Base-by-base conservation (phyloP, 2,797 vertebrate species). In the Lycodopsis pacificus region DNA sequence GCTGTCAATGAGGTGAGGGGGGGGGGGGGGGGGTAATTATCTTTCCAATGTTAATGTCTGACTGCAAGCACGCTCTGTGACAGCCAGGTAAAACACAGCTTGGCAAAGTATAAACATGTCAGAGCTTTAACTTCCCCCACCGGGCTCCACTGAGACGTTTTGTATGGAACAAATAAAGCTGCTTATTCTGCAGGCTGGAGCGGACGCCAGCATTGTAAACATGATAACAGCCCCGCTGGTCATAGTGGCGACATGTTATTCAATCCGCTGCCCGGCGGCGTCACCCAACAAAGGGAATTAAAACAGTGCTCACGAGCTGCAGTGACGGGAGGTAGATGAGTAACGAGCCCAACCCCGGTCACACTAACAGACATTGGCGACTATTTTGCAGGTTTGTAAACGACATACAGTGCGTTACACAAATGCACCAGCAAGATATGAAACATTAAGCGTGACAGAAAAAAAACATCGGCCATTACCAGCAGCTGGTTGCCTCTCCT, bases 261-360 rank as follows among this genome's bases (percentile, higher is more conserved):
- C 77, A 76, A 36, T 40, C 64, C 42, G 76, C 72, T 22, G 70
- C 63, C 68, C 77, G 40, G 78, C 68, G 79, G 81, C 83, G 36
- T 78, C 85, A 66, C 30, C 74, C 84, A 91, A 92, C 88, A 91
- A 91, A 88, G 86, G 80, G 79, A 81, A 77, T 80, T 80, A 81
- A 70, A 88, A 27, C 75, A 25, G 20, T 34, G 57, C 3, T 10
- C 14, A 12, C 6, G 36, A 38, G 70, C 77, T 54, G 79, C 73
- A 75, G 65, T 10, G 73, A 7, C 27, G 14, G 17, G 17, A 19
- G 38, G 19, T 2, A 8, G n/a, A 32, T 17, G 9, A 65, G 32
- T 14, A 7, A 25, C 6, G 1, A 64, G 22, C 20, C 19, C 19
- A 40, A 20, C 46, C 12, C 25, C 5, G 12, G 5, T 0, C 25